phyloP scores from a whole-genome alignment of 2,797 vertebrate species.

The Pampus argenteus region DNA sequence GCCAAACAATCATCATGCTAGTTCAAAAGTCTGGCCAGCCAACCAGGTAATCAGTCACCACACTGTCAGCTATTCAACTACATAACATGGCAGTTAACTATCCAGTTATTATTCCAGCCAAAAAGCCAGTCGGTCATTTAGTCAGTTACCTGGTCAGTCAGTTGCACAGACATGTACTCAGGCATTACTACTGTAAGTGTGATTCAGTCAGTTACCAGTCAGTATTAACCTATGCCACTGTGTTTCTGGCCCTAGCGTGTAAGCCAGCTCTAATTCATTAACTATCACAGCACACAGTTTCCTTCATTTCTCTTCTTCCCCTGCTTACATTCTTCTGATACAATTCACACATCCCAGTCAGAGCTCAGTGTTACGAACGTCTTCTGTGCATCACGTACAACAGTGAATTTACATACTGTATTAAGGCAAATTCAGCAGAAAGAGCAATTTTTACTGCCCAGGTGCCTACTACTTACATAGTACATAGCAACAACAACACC shows the following conservation, averaged over 20 bases:
- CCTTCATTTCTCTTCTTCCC: slow-evolving; percentile 25
- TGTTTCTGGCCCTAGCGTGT: slow-evolving; percentile 63
- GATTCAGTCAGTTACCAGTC: slow-evolving; percentile 28
- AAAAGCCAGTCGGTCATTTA: not conserved
- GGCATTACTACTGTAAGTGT: slow-evolving; percentile 6
- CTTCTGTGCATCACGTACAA: slow-evolving; percentile 46
- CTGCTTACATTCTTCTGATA: slow-evolving; percentile 42
- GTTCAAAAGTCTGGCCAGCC: not conserved
- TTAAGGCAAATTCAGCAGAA: slow-evolving; percentile 29
- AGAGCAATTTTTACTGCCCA: slow-evolving; percentile 16
- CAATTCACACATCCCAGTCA: slow-evolving; percentile 51
- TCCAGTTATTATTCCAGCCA: not conserved
- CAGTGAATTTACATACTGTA: slow-evolving; percentile 52
- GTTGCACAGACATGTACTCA: slow-evolving; percentile 8
- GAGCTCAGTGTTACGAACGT: slow-evolving; percentile 61
- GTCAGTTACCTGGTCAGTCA: not conserved
- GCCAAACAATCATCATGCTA: slow-evolving; percentile 8
- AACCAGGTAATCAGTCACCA: slow-evolving; percentile 14
- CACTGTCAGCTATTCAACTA: slow-evolving; percentile 4
- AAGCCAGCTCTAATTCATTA: slow-evolving; percentile 58
- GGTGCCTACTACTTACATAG: slow-evolving; percentile 20
- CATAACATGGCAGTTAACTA: slow-evolving; percentile 10
- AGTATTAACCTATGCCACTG: slow-evolving; percentile 70
- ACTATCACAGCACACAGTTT: slow-evolving; percentile 41
- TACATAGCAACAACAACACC: not conserved